Evolutionary conservation across 2,888 invertebrate genomes (phyloP).

Genomic region (Drosophila conformis): DNA sequence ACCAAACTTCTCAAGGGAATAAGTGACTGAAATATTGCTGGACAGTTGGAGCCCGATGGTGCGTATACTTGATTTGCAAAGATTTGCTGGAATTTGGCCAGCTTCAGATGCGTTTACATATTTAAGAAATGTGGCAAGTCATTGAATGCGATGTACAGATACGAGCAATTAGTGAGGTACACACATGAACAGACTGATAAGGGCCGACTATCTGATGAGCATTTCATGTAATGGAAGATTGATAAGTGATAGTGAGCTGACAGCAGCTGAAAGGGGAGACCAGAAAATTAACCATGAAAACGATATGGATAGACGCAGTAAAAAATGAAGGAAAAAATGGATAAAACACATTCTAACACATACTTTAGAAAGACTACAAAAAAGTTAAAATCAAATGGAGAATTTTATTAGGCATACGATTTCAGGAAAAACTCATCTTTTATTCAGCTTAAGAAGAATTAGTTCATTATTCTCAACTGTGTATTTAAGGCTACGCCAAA

Average conservation of each 20-base stretch:
- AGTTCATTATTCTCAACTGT: background rate
- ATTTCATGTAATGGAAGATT: constrained; percentile 11
- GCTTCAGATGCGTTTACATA: constrained; percentile 23
- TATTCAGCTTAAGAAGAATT: background rate
- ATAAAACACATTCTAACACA: background rate
- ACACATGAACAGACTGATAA: constrained; percentile 7
- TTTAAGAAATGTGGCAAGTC: constrained; percentile 27
- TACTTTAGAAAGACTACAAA: background rate
- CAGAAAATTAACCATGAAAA: background rate
- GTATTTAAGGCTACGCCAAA: background rate
- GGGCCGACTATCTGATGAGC: background rate
- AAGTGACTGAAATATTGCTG: constrained; percentile 56
- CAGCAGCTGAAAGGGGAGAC: background rate
- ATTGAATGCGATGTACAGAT: background rate
- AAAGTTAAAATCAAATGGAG: background rate
- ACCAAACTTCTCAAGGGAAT: constrained; percentile 35
- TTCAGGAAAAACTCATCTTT: background rate
- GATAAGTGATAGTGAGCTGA: constrained; percentile 11
- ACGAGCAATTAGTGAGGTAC: background rate
- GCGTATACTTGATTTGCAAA: constrained; percentile 68
- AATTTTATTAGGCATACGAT: background rate
- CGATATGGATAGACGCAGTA: background rate
- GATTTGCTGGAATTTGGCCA: constrained; percentile 43
- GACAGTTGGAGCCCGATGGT: constrained; percentile 55
- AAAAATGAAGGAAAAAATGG: background rate